These are phyloP conservation scores for Taurulus bubalis DNA, from an alignment of 2,113 vertebrate species.

Conservation along the genomic window DNA sequence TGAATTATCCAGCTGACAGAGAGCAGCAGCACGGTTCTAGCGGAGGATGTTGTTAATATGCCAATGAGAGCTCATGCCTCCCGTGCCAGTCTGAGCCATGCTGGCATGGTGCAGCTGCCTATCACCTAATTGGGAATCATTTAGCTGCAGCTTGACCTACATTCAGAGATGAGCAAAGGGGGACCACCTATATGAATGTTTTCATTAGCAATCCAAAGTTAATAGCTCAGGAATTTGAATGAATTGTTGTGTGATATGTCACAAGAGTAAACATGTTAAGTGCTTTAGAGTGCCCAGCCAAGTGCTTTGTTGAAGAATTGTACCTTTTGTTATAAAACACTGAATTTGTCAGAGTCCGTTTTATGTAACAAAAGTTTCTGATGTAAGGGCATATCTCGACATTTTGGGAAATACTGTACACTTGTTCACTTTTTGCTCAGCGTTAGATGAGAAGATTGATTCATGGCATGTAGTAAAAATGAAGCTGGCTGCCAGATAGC, in stretches of 20 bases:
- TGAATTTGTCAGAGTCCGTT: neutral
- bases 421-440: neutral
- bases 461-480: neutral
- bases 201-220: conserved; percentile 72
- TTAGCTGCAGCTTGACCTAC: conserved; percentile 76
- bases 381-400: neutral
- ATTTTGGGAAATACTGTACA: neutral
- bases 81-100: conserved; percentile 58
- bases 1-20: conserved; percentile 80
- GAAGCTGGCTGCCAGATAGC: neutral
- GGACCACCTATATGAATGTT: conserved; percentile 71
- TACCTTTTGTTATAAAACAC: conserved; percentile 13
- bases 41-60: conserved; percentile 79
- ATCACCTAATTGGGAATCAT: conserved; percentile 69
- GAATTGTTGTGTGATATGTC: conserved; percentile 64
- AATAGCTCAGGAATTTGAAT: conserved; percentile 74
- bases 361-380: neutral
- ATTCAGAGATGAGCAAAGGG: conserved; percentile 59
- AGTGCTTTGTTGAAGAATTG: conserved; percentile 23
- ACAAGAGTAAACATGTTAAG: conserved; percentile 37
- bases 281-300: conserved; percentile 10
- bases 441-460: neutral
- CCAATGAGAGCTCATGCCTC: conserved; percentile 69
- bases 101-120: conserved; percentile 73
- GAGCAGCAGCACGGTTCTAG: conserved; percentile 68